Evolutionary conservation across 2,797 vertebrate species (phyloP).

Genomic region (Cyprinella venusta): DNA sequence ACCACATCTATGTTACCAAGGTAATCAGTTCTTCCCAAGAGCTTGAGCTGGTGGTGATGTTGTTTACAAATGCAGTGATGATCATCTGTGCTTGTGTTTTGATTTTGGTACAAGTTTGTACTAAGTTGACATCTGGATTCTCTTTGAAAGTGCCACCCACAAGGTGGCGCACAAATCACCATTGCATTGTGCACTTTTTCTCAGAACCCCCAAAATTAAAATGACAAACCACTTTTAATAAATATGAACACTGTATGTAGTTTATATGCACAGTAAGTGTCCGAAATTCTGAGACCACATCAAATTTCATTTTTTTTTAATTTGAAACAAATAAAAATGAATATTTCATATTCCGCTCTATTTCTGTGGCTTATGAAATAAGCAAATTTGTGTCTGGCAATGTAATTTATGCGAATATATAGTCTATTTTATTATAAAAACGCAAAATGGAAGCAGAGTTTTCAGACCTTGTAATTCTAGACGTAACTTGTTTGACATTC

Average conservation of each 20-base stretch:
- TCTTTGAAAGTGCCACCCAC: constrained; percentile 46
- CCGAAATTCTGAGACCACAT: no score
- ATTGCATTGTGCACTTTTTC: constrained; percentile 12
- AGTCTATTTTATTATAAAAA: background rate
- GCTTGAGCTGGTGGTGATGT: background rate
- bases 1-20: constrained; percentile 96
- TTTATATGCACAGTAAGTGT: background rate
- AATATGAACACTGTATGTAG: background rate
- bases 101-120: constrained; percentile 19
- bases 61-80: background rate
- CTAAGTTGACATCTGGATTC: background rate
- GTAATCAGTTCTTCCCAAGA: constrained; percentile 67
- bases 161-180: constrained; percentile 58
- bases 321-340: background rate
- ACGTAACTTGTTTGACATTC: constrained; percentile 50
- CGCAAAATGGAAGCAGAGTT: background rate
- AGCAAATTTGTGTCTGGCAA: background rate
- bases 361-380: background rate
- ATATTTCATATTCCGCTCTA: background rate
- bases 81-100: constrained; percentile 6
- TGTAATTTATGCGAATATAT: background rate
- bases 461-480: background rate
- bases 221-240: background rate
- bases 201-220: background rate
- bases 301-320: no score